phyloP scores from a whole-genome alignment of 2,113 vertebrate species.

The Misgurnus mizolepis region DNA sequence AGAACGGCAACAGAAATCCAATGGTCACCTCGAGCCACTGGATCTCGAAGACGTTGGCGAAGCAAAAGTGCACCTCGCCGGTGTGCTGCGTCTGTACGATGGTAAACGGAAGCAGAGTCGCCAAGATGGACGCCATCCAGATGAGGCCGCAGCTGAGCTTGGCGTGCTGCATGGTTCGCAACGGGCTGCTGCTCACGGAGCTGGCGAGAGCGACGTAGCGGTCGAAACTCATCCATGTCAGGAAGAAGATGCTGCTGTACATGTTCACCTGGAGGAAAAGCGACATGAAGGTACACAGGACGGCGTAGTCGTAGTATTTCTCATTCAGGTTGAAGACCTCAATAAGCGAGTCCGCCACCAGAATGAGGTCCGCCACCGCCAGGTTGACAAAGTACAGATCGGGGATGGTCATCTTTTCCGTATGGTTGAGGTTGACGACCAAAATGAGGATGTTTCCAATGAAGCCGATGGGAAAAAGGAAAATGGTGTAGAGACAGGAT shows the following conservation, averaged over 20 bases:
- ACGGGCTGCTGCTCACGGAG: conserved; percentile 83
- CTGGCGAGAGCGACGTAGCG: conserved; percentile 90
- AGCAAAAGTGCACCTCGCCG: conserved; percentile 91
- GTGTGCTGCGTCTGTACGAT: conserved; percentile 90
- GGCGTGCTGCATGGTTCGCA: conserved; percentile 92
- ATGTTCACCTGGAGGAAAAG: conserved; percentile 98
- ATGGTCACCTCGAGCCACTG: conserved; percentile 97
- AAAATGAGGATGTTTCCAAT: conserved; percentile 95
- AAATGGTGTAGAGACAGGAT: conserved; percentile 91
- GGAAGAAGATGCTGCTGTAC: conserved; percentile 99
- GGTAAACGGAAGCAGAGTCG: conserved; percentile 90
- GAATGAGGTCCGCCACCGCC: conserved; percentile 89
- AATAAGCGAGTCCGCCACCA: conserved; percentile 95
- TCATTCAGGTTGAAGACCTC: conserved; percentile 97
- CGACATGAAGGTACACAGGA: conserved; percentile 96
- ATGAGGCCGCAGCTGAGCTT: conserved; percentile 93
- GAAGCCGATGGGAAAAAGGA: conserved; percentile 96
- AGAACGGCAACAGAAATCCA: conserved; percentile 93
- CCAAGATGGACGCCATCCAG: conserved; percentile 93
- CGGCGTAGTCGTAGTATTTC: conserved; percentile 93
- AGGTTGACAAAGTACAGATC: conserved; percentile 97
- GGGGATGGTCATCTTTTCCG: conserved; percentile 97
- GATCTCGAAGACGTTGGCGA: conserved; percentile 92
- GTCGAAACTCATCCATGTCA: conserved; percentile 99
- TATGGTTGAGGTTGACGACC: conserved; percentile 92